A percentile compares a stretch with the other conserved stretches of the same genome.
Conservation (phyloP, 2,888 invertebrate genomes). For the Plusia festucae region DNA sequence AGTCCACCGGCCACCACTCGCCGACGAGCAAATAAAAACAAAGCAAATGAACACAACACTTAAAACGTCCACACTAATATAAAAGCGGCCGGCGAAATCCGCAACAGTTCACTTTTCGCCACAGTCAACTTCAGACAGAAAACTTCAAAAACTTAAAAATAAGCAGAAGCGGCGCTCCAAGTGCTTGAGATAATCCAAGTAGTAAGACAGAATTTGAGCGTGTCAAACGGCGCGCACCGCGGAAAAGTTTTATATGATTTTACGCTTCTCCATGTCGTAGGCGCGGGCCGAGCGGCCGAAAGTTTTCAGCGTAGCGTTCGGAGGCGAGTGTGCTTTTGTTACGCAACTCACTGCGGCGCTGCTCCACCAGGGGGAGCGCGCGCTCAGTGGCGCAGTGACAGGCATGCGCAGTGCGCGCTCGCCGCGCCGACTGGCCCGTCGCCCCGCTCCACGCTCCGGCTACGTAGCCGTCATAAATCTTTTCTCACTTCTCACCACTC, state of each 20-base stretch:
- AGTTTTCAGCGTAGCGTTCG: constrained; percentile 84
- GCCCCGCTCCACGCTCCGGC: constrained; percentile 42
- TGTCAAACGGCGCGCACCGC: constrained; percentile 72
- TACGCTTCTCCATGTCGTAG: constrained; percentile 79
- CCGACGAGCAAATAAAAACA: constrained; percentile 82
- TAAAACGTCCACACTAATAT: constrained; percentile 75
- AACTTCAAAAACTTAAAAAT: constrained; percentile 76
- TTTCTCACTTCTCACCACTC: constrained; percentile 65
- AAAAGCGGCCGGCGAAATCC: constrained; percentile 76
- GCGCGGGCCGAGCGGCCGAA: constrained; percentile 81
- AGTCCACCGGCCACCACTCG: constrained; percentile 77
- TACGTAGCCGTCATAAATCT: constrained; percentile 67
- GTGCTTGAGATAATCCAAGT: constrained; percentile 50
- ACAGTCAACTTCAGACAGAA: constrained; percentile 73
- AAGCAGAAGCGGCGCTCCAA: constrained; percentile 65
- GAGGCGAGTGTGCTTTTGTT: constrained; percentile 87
- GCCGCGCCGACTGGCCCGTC: constrained; percentile 46
- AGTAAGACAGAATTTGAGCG: constrained; percentile 54
- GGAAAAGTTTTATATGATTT: constrained; percentile 84
- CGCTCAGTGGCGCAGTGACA: constrained; percentile 87
- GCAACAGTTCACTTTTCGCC: constrained; percentile 77
- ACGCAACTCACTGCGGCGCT: constrained; percentile 87
- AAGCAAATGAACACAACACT: constrained; percentile 84
- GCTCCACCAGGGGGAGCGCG: constrained; percentile 87
- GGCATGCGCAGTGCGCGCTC: constrained; percentile 82